Evolutionary conservation across 30 jellyfish, hydroid and myxozoan genomes (phyloP).

Genomic region (Morbakka virulenta): DNA sequence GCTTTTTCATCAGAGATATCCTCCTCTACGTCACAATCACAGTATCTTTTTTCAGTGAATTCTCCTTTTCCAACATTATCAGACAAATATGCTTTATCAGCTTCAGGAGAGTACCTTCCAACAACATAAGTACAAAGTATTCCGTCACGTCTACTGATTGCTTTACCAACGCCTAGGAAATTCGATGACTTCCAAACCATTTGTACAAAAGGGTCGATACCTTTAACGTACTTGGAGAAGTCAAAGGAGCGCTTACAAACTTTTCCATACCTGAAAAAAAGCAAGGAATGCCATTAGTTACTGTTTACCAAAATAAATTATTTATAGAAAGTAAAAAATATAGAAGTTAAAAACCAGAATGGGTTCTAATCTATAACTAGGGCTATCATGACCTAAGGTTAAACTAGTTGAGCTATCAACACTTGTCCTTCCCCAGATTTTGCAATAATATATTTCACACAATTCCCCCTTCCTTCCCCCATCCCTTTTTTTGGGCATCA

Average conservation of each 20-base stretch:
- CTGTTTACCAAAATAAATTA: too few relatives aligned
- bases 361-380: too few relatives aligned
- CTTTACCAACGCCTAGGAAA: conserved; percentile 91
- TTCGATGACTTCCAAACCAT: conserved; percentile 90
- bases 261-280: conserved; percentile 78
- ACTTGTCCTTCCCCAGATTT: too few relatives aligned
- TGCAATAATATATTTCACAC: too few relatives aligned
- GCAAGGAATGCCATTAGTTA: too few relatives aligned
- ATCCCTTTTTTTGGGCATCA: too few relatives aligned
- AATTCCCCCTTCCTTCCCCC: too few relatives aligned
- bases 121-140: conserved; percentile 87
- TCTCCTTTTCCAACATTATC: conserved; percentile 79
- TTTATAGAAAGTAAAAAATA: too few relatives aligned
- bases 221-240: conserved; percentile 55
- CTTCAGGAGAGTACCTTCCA: conserved; percentile 96
- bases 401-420: too few relatives aligned
- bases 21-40: conserved; percentile 52
- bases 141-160: conserved; percentile 73
- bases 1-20: conserved; percentile 4
- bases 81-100: conserved; percentile 54
- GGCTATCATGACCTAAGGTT: too few relatives aligned
- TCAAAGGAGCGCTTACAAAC: conserved; percentile 71
- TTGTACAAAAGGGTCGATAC: conserved; percentile 89
- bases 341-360: too few relatives aligned
- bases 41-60: conserved; percentile 42